phyloP scores from a whole-genome alignment of 1,140 invertebrate genomes.

The Bicyclus anynana region DNA sequence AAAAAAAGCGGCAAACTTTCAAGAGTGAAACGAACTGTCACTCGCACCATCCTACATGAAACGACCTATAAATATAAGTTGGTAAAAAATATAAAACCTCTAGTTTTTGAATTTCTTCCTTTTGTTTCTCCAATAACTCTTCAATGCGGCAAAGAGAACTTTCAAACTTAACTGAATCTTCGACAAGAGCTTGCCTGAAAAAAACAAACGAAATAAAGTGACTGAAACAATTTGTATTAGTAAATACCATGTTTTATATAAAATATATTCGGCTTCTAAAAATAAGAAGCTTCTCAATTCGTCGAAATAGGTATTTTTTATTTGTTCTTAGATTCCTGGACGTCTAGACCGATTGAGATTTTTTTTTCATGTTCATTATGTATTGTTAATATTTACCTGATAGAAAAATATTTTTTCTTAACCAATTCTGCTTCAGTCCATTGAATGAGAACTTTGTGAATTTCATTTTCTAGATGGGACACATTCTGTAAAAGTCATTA shows the following conservation, averaged over 20 bases:
- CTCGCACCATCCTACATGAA: no score
- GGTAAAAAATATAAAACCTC: constrained; percentile 67
- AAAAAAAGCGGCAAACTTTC: no score
- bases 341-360: no score
- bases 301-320: no score
- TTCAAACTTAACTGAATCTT: constrained; percentile 85
- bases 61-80: no score
- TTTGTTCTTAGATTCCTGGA: no score
- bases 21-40: no score
- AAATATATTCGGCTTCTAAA: no score
- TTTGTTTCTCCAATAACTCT: constrained; percentile 81
- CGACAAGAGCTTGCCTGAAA: constrained; percentile 80
- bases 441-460: constrained; percentile 86
- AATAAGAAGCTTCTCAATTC: no score
- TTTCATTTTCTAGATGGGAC: constrained; percentile 85
- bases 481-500: constrained; percentile 76
- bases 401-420: constrained; percentile 85
- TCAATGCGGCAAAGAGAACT: constrained; percentile 83
- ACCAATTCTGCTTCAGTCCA: constrained; percentile 88
- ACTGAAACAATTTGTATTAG: no score
- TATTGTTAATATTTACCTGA: constrained; percentile 61
- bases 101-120: constrained; percentile 83
- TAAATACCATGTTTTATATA: no score
- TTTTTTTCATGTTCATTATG: background rate
- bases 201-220: background rate